A percentile compares a stretch with the other conserved stretches of the same genome.
Evolutionary conservation across 1,140 invertebrate genomes (phyloP).

Genomic region (Drosophila punjabiensis): DNA sequence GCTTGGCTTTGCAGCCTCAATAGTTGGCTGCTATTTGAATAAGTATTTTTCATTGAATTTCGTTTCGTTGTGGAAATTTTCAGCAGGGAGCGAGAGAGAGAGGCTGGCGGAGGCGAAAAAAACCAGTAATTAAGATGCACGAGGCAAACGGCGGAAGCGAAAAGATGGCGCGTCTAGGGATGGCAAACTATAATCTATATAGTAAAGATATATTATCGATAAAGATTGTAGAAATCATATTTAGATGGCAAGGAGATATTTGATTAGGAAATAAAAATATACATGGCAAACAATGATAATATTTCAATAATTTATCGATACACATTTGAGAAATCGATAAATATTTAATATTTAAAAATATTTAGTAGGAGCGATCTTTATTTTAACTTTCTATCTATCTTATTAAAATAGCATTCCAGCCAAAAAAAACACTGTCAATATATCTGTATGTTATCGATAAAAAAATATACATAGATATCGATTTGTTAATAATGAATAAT

Average conservation of each 20-base stretch:
- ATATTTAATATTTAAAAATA: too few relatives aligned
- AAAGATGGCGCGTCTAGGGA: conserved; percentile 58
- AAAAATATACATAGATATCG: too few relatives aligned
- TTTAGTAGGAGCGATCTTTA: too few relatives aligned
- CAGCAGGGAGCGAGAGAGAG: conserved; percentile 13
- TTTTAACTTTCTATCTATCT: too few relatives aligned
- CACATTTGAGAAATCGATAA: not conserved
- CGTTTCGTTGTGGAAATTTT: conserved; percentile 80
- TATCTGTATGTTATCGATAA: too few relatives aligned
- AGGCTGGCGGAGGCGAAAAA: conserved; percentile 28
- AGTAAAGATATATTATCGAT: not conserved
- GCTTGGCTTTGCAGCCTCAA: conserved; percentile 78
- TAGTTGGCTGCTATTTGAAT: conserved; percentile 76
- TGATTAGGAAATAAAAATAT: not conserved
- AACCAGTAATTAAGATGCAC: conserved; percentile 78
- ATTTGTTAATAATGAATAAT: too few relatives aligned
- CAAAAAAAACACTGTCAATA: too few relatives aligned
- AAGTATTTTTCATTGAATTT: conserved; percentile 83
- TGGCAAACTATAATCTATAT: not conserved
- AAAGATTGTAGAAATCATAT: not conserved
- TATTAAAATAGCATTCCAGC: too few relatives aligned
- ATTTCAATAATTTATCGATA: not conserved
- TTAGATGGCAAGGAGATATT: not conserved
- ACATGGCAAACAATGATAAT: not conserved
- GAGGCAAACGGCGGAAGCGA: conserved; percentile 79